Conservation (phyloP, 2,888 invertebrate species). For the Harpalus rufipes region DNA sequence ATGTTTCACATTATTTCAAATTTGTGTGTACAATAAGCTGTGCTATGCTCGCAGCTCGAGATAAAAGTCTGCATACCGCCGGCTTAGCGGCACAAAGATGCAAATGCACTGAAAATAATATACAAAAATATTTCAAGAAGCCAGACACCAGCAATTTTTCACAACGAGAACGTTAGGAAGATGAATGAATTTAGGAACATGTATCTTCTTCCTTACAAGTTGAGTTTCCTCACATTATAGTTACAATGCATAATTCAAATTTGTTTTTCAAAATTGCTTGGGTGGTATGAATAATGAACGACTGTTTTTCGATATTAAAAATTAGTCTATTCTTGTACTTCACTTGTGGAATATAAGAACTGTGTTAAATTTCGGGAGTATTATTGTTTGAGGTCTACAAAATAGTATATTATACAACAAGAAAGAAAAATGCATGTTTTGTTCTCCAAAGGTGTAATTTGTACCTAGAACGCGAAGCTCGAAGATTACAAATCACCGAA, state of each 20-base stretch:
- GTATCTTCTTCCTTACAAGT: background rate
- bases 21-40: background rate
- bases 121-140: background rate
- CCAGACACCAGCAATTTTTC: background rate
- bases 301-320: too few relatives aligned
- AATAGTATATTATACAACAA: too few relatives aligned
- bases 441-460: too few relatives aligned
- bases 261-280: too few relatives aligned
- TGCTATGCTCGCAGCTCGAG: background rate
- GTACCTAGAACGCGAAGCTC: too few relatives aligned
- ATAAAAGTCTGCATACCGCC: background rate
- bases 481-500: too few relatives aligned
- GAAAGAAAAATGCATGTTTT: too few relatives aligned
- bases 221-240: background rate
- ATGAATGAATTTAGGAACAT: background rate
- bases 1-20: constrained; percentile 3
- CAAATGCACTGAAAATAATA: background rate
- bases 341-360: too few relatives aligned
- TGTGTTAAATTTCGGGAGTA: too few relatives aligned
- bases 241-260: background rate
- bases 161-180: background rate
- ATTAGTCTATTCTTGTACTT: too few relatives aligned
- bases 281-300: too few relatives aligned
- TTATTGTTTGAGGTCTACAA: too few relatives aligned
- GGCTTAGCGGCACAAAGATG: constrained; percentile 1